These are phyloP conservation scores for Antennarius striatus DNA, from an alignment of 2,113 vertebrate genomes.

Conservation along the genomic window DNA sequence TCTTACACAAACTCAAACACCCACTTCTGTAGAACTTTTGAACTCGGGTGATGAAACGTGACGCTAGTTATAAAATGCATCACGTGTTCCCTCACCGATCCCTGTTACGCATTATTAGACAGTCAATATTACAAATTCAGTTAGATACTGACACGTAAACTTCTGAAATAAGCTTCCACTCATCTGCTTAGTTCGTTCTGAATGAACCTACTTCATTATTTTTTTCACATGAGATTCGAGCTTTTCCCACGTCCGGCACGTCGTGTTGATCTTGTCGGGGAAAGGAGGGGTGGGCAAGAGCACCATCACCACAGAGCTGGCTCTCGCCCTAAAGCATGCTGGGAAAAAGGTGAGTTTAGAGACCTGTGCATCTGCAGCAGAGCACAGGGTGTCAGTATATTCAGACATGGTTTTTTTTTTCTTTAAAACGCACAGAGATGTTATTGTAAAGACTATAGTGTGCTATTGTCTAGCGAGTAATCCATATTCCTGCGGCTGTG, in stretches of 20 bases:
- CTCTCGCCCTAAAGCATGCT: constrained; percentile 81
- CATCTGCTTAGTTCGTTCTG: background rate
- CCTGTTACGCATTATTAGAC: background rate
- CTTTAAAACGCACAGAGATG: background rate
- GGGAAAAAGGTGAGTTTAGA: constrained; percentile 87
- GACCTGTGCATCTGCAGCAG: background rate
- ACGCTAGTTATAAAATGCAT: background rate
- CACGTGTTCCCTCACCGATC: background rate
- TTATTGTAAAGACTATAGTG: background rate
- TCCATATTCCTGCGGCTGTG: background rate
- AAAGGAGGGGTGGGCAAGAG: constrained; percentile 98
- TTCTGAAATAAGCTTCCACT: background rate
- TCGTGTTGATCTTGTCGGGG: constrained; percentile 91
- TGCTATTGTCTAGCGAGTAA: background rate
- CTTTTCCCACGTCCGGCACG: constrained; percentile 82
- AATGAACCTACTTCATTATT: background rate
- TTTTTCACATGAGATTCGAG: constrained; percentile 65
- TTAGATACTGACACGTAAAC: background rate
- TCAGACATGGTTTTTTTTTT: background rate
- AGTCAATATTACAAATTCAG: too few species aligned
- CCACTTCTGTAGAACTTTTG: constrained; percentile 7
- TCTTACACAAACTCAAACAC: background rate
- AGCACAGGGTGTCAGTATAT: background rate
- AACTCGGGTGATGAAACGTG: constrained; percentile 13
- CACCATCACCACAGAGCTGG: constrained; percentile 89